These are phyloP conservation scores for Drosophila pseudoananassae DNA, from an alignment of 1,140 invertebrate genomes.

Conservation along the genomic window DNA sequence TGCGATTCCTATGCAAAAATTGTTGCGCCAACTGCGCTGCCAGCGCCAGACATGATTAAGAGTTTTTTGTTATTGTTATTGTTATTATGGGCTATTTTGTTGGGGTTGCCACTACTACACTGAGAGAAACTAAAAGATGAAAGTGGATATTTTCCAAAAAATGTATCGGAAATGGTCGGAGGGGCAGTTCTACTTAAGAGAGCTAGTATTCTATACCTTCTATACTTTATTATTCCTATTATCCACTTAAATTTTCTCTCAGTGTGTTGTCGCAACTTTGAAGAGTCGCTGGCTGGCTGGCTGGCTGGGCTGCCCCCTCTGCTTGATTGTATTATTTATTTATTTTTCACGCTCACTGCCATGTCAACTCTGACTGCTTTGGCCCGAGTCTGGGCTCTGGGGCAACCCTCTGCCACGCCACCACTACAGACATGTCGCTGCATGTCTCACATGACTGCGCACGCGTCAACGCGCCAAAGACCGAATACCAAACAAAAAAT, in stretches of 20 bases:
- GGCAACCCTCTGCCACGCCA: conserved; percentile 41
- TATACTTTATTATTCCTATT: too few relatives aligned
- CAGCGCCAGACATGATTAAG: conserved; percentile 48
- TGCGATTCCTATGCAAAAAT: conserved; percentile 44
- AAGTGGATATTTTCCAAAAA: too few relatives aligned
- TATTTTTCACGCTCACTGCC: conserved; percentile 78
- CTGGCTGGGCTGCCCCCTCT: not conserved
- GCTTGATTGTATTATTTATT: conserved; percentile 72
- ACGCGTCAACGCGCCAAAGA: conserved; percentile 57
- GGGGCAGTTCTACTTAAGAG: too few relatives aligned
- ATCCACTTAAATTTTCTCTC: not conserved
- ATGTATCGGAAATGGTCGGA: too few relatives aligned
- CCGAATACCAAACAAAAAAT: conserved; percentile 28
- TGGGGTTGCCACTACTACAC: conserved; percentile 17
- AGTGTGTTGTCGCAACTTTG: conserved; percentile 69
- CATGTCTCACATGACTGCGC: conserved; percentile 78
- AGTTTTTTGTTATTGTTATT: conserved; percentile 51
- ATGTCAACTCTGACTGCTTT: conserved; percentile 56
- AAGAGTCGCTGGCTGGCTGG: conserved; percentile 20
- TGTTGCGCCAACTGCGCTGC: conserved; percentile 37
- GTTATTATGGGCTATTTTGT: conserved; percentile 37
- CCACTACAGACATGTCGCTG: conserved; percentile 11
- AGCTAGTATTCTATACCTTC: too few relatives aligned
- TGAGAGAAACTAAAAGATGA: not conserved
- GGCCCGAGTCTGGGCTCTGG: conserved; percentile 9